A percentile compares a stretch with the other conserved stretches of the same genome.
These are phyloP conservation scores for Sylvilagus floridanus DNA, from an alignment of 2,797 vertebrate genomes.

Conservation along the genomic window DNA sequence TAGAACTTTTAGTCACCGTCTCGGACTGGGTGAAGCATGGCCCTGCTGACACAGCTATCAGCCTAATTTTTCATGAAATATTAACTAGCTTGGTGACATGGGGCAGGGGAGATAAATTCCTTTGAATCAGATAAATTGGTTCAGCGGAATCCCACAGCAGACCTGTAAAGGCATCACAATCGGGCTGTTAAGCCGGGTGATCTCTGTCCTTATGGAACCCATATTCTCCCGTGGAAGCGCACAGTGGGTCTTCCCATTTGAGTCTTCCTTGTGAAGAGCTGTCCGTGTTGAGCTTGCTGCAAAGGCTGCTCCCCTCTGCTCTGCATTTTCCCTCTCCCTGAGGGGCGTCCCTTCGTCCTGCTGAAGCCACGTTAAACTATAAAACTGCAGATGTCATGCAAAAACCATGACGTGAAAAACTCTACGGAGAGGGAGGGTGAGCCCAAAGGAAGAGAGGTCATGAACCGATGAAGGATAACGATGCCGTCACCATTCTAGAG, in stretches of 20 bases:
- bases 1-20: not conserved
- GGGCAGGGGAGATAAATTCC: conserved; percentile 26
- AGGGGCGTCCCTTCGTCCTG: not conserved
- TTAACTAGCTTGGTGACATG: conserved; percentile 29
- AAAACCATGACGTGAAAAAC: not conserved
- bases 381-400: not conserved
- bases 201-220: conserved; percentile 22
- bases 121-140: conserved; percentile 24
- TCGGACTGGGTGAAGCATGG: not conserved
- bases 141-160: not conserved
- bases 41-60: not conserved
- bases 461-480: not conserved
- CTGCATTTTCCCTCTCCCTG: not conserved
- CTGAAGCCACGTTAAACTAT: not conserved
- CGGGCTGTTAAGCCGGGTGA: not conserved
- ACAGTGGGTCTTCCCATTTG: not conserved
- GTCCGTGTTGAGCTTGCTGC: no score
- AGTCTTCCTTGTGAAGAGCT: accelerated
- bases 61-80: conserved; percentile 55
- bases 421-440: not conserved
- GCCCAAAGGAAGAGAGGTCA: not conserved
- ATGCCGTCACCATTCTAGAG: not conserved
- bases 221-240: not conserved
- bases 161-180: not conserved
- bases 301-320: not conserved